Evolutionary conservation across 2,113 vertebrate genomes (phyloP).

Genomic region (Prietella phreatophila): DNA sequence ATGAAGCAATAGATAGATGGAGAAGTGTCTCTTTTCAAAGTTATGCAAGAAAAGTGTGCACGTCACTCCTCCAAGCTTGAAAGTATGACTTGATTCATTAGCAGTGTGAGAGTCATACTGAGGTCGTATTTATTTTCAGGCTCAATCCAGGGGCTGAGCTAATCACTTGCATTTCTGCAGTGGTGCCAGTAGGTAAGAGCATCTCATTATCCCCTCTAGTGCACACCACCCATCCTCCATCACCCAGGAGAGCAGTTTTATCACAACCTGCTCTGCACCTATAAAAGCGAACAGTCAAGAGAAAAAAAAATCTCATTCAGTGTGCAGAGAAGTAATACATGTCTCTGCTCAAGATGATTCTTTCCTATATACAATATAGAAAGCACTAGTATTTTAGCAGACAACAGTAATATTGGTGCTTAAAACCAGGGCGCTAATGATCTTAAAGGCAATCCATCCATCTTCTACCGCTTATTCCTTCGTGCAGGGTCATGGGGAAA

Average conservation of each 20-base stretch:
- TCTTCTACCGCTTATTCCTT: no score
- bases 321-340: not conserved
- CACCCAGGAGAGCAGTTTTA: constrained; percentile 21
- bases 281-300: constrained; percentile 24
- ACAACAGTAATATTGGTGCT: not conserved
- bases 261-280: constrained; percentile 8
- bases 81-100: not conserved
- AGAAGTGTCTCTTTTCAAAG: not conserved
- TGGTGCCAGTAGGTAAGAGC: not conserved
- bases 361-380: not conserved
- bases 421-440: not conserved
- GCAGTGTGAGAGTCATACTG: not conserved
- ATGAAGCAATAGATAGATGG: not conserved
- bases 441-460: not conserved
- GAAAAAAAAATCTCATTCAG: not conserved
- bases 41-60: not conserved
- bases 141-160: constrained; percentile 8
- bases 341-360: not conserved
- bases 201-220: constrained; percentile 12
- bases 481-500: no score
- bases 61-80: not conserved
- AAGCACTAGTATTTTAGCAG: constrained; percentile 3
- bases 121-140: constrained; percentile 32
- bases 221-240: constrained; percentile 22
- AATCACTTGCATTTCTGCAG: constrained; percentile 11